Evolutionary conservation across 2,797 vertebrate species (phyloP).

Genomic region (Protosalanx chinensis): DNA sequence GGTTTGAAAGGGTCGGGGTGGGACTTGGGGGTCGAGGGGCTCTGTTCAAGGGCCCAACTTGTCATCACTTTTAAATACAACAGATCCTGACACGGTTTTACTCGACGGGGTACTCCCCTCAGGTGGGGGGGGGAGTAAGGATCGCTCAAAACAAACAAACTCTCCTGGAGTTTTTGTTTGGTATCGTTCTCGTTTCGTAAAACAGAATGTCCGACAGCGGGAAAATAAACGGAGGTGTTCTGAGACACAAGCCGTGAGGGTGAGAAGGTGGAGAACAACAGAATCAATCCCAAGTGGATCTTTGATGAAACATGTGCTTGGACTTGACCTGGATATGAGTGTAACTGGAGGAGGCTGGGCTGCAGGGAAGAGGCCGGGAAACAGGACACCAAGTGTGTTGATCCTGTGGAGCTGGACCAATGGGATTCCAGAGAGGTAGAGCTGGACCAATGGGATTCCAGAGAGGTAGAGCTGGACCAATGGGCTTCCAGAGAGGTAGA

Average conservation of each 20-base stretch:
- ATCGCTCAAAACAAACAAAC: constrained; percentile 26
- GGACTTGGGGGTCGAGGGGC: constrained; percentile 11
- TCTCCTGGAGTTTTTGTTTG: background rate
- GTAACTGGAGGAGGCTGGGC: background rate
- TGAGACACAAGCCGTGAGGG: constrained; percentile 4
- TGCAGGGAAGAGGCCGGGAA: constrained; percentile 51
- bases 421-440: background rate
- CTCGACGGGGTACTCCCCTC: constrained; percentile 21
- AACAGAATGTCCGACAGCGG: background rate
- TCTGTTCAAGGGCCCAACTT: background rate
- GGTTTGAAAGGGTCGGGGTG: constrained; percentile 7
- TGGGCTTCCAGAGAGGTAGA: no score
- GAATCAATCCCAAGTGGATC: constrained; percentile 18
- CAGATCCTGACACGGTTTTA: constrained; percentile 20
- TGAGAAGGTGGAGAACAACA: background rate
- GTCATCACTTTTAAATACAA: constrained; percentile 33
- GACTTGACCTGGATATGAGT: background rate
- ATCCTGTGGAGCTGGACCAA: background rate
- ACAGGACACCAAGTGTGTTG: constrained; percentile 18
- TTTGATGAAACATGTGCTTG: background rate
- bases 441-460: no score
- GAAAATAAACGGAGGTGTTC: constrained; percentile 9
- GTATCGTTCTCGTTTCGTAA: background rate
- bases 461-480: no score
- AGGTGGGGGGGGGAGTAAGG: constrained; percentile 11